phyloP scores from a whole-genome alignment of 2,113 vertebrate species.

The Polypterus bichir region DNA sequence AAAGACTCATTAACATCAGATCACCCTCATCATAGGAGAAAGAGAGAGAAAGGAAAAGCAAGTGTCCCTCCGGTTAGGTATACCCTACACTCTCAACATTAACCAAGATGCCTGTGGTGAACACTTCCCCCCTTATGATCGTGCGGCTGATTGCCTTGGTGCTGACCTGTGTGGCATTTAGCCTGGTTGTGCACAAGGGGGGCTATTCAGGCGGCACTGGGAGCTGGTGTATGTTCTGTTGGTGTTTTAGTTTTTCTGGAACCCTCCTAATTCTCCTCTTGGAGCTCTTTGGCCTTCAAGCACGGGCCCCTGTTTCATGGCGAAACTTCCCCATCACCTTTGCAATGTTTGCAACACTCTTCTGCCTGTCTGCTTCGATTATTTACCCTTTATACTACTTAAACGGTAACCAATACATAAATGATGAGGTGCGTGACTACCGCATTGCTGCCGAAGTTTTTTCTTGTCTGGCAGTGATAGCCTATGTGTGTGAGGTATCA shows the following conservation, averaged over 20 bases:
- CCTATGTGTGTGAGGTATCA: conserved; percentile 64
- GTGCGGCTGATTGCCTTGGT: conserved; percentile 55
- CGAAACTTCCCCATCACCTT: conserved; percentile 80
- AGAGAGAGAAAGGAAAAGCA: no score
- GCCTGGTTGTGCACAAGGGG: conserved; percentile 51
- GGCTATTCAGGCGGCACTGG: conserved; percentile 26
- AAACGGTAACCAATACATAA: conserved; percentile 13
- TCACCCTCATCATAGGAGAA: no score
- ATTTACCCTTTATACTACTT: conserved; percentile 69
- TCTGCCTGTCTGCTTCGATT: conserved; percentile 74
- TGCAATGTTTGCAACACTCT: conserved; percentile 67
- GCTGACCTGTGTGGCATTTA: conserved; percentile 73
- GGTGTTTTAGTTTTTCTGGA: conserved; percentile 71
- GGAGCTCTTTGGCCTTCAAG: conserved; percentile 60
- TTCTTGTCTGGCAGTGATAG: conserved; percentile 66
- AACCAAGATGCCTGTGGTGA: conserved; percentile 46
- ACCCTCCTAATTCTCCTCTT: conserved; percentile 63
- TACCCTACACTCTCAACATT: no score
- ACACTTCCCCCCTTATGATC: conserved; percentile 57
- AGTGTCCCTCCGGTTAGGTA: no score
- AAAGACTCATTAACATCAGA: no score
- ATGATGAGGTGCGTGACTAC: conserved; percentile 24
- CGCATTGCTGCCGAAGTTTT: conserved; percentile 59
- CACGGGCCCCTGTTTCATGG: conserved; percentile 66
- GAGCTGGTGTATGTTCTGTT: conserved; percentile 75